A percentile compares a stretch with the other conserved stretches of the same genome.
Evolutionary conservation across 2,113 vertebrate genomes (phyloP).

Genomic region (Reinhardtius hippoglossoides): DNA sequence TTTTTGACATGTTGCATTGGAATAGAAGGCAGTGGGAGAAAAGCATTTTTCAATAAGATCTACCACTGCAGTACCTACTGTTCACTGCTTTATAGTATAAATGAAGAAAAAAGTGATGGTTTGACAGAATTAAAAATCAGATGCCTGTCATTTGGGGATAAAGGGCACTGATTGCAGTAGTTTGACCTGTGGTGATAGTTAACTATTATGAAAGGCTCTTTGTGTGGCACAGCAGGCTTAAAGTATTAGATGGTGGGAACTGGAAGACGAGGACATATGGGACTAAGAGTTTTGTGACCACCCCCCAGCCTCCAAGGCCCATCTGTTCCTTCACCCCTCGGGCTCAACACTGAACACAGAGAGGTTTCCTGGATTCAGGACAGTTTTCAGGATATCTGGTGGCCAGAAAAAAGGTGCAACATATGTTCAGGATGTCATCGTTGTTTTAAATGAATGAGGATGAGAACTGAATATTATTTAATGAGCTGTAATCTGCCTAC

Average conservation of each 20-base stretch:
- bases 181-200: constrained; percentile 31
- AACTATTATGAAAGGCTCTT: constrained; percentile 56
- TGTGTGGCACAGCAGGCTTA: constrained; percentile 65
- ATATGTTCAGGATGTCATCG: neutral
- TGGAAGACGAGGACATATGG: constrained; percentile 78
- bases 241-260: constrained; percentile 65
- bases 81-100: neutral
- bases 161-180: constrained; percentile 24
- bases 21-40: neutral
- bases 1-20: neutral
- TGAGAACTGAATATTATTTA: constrained; percentile 12
- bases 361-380: constrained; percentile 36
- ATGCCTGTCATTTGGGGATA: neutral
- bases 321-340: constrained; percentile 75
- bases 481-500: constrained; percentile 8
- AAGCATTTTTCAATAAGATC: too few relatives aligned
- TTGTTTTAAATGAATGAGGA: constrained; percentile 13
- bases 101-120: neutral
- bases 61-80: neutral
- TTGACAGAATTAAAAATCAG: neutral
- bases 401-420: neutral
- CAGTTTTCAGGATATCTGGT: constrained; percentile 12
- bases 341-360: constrained; percentile 56
- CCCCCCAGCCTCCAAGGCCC: constrained; percentile 61
- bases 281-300: constrained; percentile 66